These are phyloP conservation scores for Trinorchestia longiramus DNA, from an alignment of 1,140 invertebrate genomes.

Conservation along the genomic window DNA sequence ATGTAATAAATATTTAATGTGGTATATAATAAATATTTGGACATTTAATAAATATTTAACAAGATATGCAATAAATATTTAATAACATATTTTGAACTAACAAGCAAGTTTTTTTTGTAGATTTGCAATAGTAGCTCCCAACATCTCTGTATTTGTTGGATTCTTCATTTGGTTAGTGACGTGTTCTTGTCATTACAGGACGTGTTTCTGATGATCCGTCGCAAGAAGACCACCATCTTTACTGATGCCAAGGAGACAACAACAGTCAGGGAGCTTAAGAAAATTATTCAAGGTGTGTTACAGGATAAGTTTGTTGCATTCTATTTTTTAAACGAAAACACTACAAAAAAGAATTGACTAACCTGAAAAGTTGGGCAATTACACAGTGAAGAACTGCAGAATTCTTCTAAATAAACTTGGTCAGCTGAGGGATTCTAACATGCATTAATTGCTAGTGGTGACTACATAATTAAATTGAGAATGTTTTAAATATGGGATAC, in stretches of 20 bases:
- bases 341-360: too few species aligned
- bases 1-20: too few species aligned
- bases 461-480: too few species aligned
- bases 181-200: conserved; percentile 74
- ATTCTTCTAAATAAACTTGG: neutral
- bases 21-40: too few species aligned
- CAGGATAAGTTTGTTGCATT: neutral
- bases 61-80: too few species aligned
- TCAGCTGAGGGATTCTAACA: neutral
- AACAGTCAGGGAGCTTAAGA: conserved; percentile 92
- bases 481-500: too few species aligned
- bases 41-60: too few species aligned
- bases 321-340: neutral
- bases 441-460: too few species aligned
- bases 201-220: conserved; percentile 97
- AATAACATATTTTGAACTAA: too few species aligned
- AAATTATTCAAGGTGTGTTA: conserved; percentile 90
- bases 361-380: conserved; percentile 3
- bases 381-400: too few species aligned
- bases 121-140: neutral
- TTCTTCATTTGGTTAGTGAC: neutral
- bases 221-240: conserved; percentile 97
- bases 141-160: neutral
- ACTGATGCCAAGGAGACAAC: conserved; percentile 98
- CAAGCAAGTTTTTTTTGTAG: neutral